Evolutionary conservation across 1,140 invertebrate genomes (phyloP).

Genomic region (Notospermus geniculatus): DNA sequence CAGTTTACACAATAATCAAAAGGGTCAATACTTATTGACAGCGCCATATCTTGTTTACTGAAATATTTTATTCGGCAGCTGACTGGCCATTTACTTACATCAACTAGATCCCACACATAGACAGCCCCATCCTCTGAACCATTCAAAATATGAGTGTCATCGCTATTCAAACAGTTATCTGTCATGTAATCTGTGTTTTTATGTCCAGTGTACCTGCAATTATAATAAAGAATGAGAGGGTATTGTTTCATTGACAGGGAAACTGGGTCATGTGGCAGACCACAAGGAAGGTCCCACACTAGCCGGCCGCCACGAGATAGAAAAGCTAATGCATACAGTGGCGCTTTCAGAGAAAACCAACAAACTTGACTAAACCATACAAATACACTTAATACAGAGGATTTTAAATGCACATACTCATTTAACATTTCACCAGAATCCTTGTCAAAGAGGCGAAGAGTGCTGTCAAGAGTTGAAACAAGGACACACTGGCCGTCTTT

Average conservation of each 20-base stretch:
- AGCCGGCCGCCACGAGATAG: not conserved
- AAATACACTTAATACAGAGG: no score
- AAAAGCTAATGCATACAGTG: no score
- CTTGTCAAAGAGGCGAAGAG: slow-evolving; percentile 85
- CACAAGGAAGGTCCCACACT: no score
- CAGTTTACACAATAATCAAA: no score
- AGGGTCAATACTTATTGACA: no score
- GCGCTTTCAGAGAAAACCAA: no score
- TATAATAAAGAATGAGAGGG: not conserved
- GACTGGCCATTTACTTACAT: slow-evolving; percentile 39
- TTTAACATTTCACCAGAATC: slow-evolving; percentile 77
- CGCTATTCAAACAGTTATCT: slow-evolving; percentile 79
- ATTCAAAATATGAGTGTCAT: slow-evolving; percentile 79
- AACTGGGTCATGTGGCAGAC: no score
- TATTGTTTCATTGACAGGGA: not conserved
- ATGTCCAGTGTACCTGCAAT: slow-evolving; percentile 73
- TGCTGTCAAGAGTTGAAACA: slow-evolving; percentile 76
- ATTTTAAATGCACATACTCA: slow-evolving; percentile 56
- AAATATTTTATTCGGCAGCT: not conserved
- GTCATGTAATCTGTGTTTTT: slow-evolving; percentile 75
- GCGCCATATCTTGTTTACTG: no score
- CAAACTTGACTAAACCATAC: not conserved
- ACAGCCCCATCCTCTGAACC: slow-evolving; percentile 84
- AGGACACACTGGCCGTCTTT: slow-evolving; percentile 78
- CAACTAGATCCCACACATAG: slow-evolving; percentile 85